A percentile compares a stretch with the other conserved stretches of the same genome.
Conservation (phyloP, 2,797 vertebrate species). For the Darevskia nairensis region DNA sequence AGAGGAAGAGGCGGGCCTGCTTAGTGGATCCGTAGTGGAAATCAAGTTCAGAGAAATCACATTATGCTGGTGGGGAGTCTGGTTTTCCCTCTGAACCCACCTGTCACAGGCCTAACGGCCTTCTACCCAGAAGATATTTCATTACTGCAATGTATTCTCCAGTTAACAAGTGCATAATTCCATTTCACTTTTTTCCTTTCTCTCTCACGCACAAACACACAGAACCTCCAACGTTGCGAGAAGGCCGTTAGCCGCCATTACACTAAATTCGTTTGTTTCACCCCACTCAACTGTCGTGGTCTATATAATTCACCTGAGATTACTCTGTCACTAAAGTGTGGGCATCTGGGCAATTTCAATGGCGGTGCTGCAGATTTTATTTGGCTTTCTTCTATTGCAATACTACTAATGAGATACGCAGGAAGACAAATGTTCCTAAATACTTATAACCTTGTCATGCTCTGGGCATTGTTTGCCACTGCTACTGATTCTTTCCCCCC, state of each 20-base stretch:
- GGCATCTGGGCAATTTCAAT: constrained; percentile 41
- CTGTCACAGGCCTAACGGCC: constrained; percentile 56
- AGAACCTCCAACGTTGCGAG: neutral
- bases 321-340: constrained; percentile 13
- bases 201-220: neutral
- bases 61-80: constrained; percentile 69
- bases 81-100: constrained; percentile 53
- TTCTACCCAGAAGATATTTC: constrained; percentile 48
- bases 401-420: constrained; percentile 41
- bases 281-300: constrained; percentile 33
- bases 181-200: neutral
- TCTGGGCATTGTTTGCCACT: constrained; percentile 35
- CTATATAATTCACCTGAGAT: constrained; percentile 40
- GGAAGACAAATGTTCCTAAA: constrained; percentile 46
- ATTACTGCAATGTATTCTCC: constrained; percentile 30
- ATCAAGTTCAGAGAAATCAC: constrained; percentile 76
- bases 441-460: constrained; percentile 34
- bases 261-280: constrained; percentile 25
- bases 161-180: constrained; percentile 24
- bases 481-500: constrained; percentile 31
- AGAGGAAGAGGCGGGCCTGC: constrained; percentile 54
- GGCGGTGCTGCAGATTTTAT: constrained; percentile 41
- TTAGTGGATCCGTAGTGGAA: constrained; percentile 68
- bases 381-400: constrained; percentile 29
- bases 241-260: constrained; percentile 53